Conservation (phyloP, 2,113 vertebrate genomes). For the Caloenas nicobarica region DNA sequence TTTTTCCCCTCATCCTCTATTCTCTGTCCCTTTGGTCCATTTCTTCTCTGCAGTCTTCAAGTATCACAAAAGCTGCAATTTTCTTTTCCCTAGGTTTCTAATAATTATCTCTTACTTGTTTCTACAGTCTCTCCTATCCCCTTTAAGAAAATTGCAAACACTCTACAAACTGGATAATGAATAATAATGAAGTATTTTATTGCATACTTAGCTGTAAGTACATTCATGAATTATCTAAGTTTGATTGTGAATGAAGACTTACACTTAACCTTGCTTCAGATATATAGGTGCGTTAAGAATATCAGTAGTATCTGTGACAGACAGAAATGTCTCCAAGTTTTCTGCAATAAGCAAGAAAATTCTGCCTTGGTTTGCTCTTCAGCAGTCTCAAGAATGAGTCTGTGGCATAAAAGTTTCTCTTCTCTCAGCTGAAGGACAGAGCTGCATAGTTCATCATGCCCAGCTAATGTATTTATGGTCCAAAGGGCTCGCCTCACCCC, state of each 20-base stretch:
- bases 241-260: not conserved
- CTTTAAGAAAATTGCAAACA: not conserved
- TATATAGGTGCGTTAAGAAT: not conserved
- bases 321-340: not conserved
- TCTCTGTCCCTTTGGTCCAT: not conserved
- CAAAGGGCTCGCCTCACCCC: not conserved
- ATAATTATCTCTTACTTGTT: not conserved
- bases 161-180: not conserved
- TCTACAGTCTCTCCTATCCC: not conserved
- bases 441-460: not conserved
- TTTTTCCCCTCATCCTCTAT: not conserved
- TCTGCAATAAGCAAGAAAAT: not conserved
- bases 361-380: not conserved
- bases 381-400: not conserved
- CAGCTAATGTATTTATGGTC: slow-evolving; percentile 15
- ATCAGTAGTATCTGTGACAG: not conserved
- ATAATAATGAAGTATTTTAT: not conserved
- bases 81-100: not conserved
- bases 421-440: not conserved
- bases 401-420: not conserved
- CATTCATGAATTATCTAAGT: not conserved
- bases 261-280: not conserved
- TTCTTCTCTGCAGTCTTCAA: not conserved
- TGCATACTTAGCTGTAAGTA: not conserved
- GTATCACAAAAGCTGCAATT: not conserved